Evolutionary conservation across 2,888 invertebrate genomes (phyloP), one percentile per base, ranked within the genome.

Genomic region (Camptogramma bilineatum): DNA sequence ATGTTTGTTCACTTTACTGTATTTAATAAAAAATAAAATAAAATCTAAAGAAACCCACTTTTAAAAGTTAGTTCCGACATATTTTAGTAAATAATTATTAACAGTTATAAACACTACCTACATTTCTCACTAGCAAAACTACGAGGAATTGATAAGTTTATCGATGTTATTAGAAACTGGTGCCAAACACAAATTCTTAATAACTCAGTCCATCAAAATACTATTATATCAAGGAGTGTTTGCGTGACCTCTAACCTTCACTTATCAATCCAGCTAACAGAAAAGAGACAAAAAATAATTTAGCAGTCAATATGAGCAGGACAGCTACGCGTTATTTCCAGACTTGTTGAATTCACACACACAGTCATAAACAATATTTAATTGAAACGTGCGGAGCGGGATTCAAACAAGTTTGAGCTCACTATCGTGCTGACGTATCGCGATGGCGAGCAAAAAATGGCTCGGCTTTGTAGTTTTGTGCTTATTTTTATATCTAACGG

Each of bases 371-470:
- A 19, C 52, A 60, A 56, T 68, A 73, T 74, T 78, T 78, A 75
- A 78, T 73, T 78, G 69, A 77, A 73, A 68, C 71, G 64, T 52
- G 69, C 53, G 47, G 51, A 69, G 73, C 64, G 57, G 47, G 50
- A 64, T 72, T 61, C 69, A 76, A 76, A 75, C 77, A 70, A 71
- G 78, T 74, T 34, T 66, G 71, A 69, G 74, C 65, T 65, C 70
- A 63, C 66, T 70, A 64, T 70, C 69, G 72, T 47, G 51, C 55
- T 57, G 68, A 72, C 73, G 75, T 70, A 59, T 68, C 62, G 81
- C 73, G 66, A 90, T 90, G 90, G 86, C 81, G 78, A 86, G 78
- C 80, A 87, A 80, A 74, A 74, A 66, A 72, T 74, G 89, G 81
- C 83, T 88, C 80, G 84, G 85, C 75, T 80, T 90, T 16, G 78